Base-by-base conservation (phyloP, 1,140 invertebrate species). In the Plodia interpunctella region DNA sequence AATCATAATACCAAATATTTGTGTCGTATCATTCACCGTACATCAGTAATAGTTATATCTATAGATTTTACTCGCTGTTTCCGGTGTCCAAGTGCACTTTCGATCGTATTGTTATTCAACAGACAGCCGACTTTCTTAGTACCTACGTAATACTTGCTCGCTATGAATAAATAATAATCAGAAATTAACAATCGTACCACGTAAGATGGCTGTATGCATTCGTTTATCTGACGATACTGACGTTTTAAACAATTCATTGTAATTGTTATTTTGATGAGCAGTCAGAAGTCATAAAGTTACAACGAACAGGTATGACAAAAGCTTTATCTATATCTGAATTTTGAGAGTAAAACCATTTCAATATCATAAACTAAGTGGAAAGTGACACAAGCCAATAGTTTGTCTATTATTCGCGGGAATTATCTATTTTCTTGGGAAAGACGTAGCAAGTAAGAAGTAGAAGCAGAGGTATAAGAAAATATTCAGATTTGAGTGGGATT, bases 151-250 rank as follows among this genome's bases (percentile, higher is more conserved):
- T 44, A 44, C 38, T n/a, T 15, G 38, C 10, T 17, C 10, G 38
- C 13, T 44, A 44, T 44, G 38, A 44, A 44, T 44, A 44, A 44
- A 32, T 32, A 44, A 44, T 44, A 44, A 44, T 15, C 13, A 38
- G 2, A 44, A 44, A 44, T 44, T n/a, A n/a, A 44, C 30, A 32
- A 32, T 32, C 6, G 10, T 11, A 10, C 9, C 6, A 32, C 30
- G 30, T 32, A 11, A 10, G 30, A 10, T 32, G 9, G 30, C 2
- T 32, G 11, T 32, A 32, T 32, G 10, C 30, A 32, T 4, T 11
- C 15, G 38, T 44, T n/a, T 15, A 44, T 44, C 38, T n/a, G n/a
- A 15, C 2, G 5, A 44, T 44, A 32, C 30, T 32, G 30, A 32
- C 30, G 30, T 10, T 32, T 32, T 9, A 9, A 32, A 32, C 9